Base-by-base conservation (phyloP, 2,888 invertebrate species). In the Tetragnatha montana region DNA sequence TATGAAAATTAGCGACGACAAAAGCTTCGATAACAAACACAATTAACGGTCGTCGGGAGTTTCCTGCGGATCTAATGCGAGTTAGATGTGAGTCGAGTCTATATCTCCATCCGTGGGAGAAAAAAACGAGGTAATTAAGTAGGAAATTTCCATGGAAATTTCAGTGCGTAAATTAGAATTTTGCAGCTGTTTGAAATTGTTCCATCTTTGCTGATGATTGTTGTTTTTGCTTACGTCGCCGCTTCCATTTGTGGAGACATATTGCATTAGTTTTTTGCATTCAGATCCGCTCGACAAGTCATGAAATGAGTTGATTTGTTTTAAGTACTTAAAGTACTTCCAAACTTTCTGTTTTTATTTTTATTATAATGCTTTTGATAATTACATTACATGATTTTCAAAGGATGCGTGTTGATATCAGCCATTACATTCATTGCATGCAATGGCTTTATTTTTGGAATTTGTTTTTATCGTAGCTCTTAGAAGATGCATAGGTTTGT, bases 1-100 rank as follows among this genome's bases (percentile, higher is more conserved):
- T 87, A 87, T 81, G 86, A 87, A 87, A 87, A 87, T 87, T 87
- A 80, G 79, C 73, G 47, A 49, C 86, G 80, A n/a, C 21, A 47
- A 35, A 35, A 51, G 17, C 47, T 78, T 78, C 60, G 86, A 87
- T 87, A 87, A 81, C 86, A 81, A 81, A 80, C 69, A 74, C 80
- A 87, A 87, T 87, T 87, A 87, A 60, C 68, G 70, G n/a, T 51
- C 1, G 51, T 7, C 22, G 35, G n/a, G 69, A 47, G 49, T 8
- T 19, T 17, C 14, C 47, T 49, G 75, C 14, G 35, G 60, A 60
- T 78, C 60, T 78, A 78, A 78, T 78, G 78, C 21, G 69, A n/a
- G 69, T 69, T 70, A 21, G 14, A 49, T 69, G 69, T 69, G 21
- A 79, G 17, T 12, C n/a, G 60, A 69, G 19, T n/a, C 12, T 70